phyloP scores from a whole-genome alignment of 2,888 invertebrate genomes.

The Agriopis aurantiaria region DNA sequence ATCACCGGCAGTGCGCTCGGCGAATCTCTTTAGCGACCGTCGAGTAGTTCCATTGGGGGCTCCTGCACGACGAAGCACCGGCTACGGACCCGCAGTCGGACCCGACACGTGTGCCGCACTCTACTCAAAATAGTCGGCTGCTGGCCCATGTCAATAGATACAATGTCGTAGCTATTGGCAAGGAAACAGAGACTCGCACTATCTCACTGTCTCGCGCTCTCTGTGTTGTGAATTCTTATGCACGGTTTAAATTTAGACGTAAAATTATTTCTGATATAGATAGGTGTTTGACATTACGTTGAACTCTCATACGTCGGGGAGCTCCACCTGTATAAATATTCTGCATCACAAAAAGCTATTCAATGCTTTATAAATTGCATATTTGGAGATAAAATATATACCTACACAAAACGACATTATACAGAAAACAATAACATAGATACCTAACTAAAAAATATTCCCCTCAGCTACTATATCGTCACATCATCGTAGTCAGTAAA shows the following conservation, averaged over 20 bases:
- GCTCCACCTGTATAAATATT: slow-evolving; percentile 83
- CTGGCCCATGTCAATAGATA: slow-evolving; percentile 81
- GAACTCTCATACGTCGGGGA: slow-evolving; percentile 85
- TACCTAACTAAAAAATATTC: too few relatives aligned
- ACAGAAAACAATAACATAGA: too few relatives aligned
- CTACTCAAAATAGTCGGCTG: slow-evolving; percentile 73
- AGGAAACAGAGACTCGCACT: slow-evolving; percentile 84
- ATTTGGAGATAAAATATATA: slow-evolving; percentile 18
- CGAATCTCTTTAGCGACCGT: slow-evolving; percentile 52
- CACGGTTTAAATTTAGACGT: slow-evolving; percentile 83
- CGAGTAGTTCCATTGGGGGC: slow-evolving; percentile 59
- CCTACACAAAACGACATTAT: not conserved
- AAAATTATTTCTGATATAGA: slow-evolving; percentile 86
- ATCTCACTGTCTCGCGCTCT: slow-evolving; percentile 85
- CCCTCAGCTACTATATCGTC: too few relatives aligned
- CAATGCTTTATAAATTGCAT: slow-evolving; percentile 11
- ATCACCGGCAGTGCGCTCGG: slow-evolving; percentile 57
- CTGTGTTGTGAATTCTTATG: slow-evolving; percentile 86
- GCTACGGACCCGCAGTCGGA: slow-evolving; percentile 14
- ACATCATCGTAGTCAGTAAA: too few relatives aligned
- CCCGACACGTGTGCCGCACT: slow-evolving; percentile 29
- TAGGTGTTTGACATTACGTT: slow-evolving; percentile 87
- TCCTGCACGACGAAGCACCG: not conserved
- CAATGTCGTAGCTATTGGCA: slow-evolving; percentile 85
- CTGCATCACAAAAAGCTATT: slow-evolving; percentile 51